A percentile compares a stretch with the other conserved stretches of the same genome.
Evolutionary conservation across 35 echinoderm and acorn worm species (phyloP).

Genomic region (Chiridota heheva): DNA sequence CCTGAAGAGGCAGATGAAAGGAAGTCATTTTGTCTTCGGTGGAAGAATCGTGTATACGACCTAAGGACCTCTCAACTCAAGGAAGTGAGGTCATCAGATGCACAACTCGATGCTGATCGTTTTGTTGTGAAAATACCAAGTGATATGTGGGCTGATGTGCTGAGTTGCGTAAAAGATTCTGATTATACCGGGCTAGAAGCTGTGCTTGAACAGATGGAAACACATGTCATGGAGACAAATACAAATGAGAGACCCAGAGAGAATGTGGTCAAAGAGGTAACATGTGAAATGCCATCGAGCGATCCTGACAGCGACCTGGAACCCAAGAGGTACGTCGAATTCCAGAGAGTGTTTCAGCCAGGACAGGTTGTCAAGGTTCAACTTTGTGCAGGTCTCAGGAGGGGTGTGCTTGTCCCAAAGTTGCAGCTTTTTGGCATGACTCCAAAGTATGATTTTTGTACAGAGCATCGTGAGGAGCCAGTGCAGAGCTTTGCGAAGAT

Average conservation of each 20-base stretch:
- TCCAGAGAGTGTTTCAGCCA: constrained; percentile 20
- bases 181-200: constrained; percentile 17
- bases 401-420: constrained; percentile 50
- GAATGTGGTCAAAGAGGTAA: constrained; percentile 20
- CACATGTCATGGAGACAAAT: not conserved
- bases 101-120: constrained; percentile 17
- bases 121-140: constrained; percentile 44
- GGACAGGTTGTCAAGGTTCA: constrained; percentile 68
- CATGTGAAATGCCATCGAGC: constrained; percentile 10
- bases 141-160: constrained; percentile 40
- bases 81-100: not conserved
- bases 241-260: constrained; percentile 2
- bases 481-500: constrained; percentile 69
- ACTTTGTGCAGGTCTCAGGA: constrained; percentile 33
- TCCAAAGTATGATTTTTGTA: constrained; percentile 56
- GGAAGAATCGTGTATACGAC: constrained; percentile 72
- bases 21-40: constrained; percentile 37
- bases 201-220: not conserved
- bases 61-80: constrained; percentile 19
- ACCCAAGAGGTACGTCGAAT: constrained; percentile 39
- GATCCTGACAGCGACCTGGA: constrained; percentile 9
- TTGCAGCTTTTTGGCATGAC: constrained; percentile 70
- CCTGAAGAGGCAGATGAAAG: constrained; percentile 35
- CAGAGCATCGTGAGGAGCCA: constrained; percentile 69
- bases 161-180: constrained; percentile 35